Conservation (phyloP, 1,140 invertebrate genomes). For the Mya arenaria region DNA sequence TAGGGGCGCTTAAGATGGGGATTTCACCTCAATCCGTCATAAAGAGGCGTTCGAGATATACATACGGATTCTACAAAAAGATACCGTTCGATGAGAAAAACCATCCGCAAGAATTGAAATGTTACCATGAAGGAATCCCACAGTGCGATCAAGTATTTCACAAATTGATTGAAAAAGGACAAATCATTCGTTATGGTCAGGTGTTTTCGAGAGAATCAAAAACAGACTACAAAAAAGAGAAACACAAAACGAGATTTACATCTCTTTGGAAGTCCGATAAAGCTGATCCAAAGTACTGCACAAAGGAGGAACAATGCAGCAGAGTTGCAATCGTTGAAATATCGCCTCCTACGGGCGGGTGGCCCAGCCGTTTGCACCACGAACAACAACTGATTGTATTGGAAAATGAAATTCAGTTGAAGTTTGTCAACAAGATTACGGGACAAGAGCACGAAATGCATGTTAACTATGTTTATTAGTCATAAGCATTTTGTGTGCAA, state of each 20-base stretch:
- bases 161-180: slow-evolving; percentile 17
- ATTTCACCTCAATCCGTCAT: neutral
- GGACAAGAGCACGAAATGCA: neutral
- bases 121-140: neutral
- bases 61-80: neutral
- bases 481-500: too few species aligned
- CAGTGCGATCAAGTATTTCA: slow-evolving; percentile 9
- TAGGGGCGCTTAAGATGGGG: slow-evolving; percentile 7
- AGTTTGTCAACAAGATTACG: slow-evolving; percentile 6
- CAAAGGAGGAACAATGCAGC: neutral
- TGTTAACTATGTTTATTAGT: too few species aligned
- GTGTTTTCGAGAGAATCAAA: neutral
- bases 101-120: neutral
- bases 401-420: neutral
- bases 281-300: slow-evolving; percentile 26
- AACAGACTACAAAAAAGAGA: neutral
- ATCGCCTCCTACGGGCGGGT: neutral
- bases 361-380: neutral
- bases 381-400: neutral
- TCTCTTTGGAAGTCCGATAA: neutral
- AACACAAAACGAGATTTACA: neutral
- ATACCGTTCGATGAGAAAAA: neutral
- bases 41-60: neutral
- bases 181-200: slow-evolving; percentile 8
- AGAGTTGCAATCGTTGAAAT: slow-evolving; percentile 2